These are phyloP conservation scores for Galerucella calmariensis DNA, from an alignment of 2,888 invertebrate species.

Conservation along the genomic window DNA sequence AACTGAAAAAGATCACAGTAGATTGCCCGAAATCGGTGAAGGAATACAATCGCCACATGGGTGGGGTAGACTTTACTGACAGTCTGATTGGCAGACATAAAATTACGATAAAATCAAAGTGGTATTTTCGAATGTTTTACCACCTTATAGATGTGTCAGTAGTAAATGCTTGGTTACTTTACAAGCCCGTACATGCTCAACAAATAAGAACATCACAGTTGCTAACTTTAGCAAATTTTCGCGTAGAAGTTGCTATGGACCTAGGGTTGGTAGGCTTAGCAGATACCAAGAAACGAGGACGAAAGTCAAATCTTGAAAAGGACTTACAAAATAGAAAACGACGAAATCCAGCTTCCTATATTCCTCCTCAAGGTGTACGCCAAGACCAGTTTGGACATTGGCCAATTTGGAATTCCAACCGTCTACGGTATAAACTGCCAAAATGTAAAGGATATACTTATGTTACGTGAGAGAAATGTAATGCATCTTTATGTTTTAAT, in stretches of 20 bases:
- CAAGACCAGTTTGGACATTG: not conserved
- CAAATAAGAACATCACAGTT: too few species aligned
- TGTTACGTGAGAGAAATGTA: too few species aligned
- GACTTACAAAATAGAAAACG: slow-evolving; percentile 6
- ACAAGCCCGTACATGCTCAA: not conserved
- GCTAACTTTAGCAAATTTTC: too few species aligned
- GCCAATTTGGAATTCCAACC: slow-evolving; percentile 11
- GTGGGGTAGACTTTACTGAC: slow-evolving; percentile 20
- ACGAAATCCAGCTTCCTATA: slow-evolving; percentile 2
- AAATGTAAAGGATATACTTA: slow-evolving; percentile 7
- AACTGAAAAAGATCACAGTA: slow-evolving; percentile 17
- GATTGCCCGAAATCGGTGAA: not conserved
- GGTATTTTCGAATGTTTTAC: too few species aligned
- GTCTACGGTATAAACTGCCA: slow-evolving; percentile 13
- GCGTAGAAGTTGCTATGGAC: too few species aligned
- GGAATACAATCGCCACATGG: slow-evolving; percentile 14
- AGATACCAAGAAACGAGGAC: not conserved
- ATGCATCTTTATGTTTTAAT: too few species aligned
- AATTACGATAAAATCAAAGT: too few species aligned
- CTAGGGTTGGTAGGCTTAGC: not conserved
- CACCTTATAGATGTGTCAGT: too few species aligned
- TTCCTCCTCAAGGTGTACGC: too few species aligned
- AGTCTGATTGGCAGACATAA: not conserved
- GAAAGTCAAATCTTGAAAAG: not conserved
- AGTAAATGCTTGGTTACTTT: not conserved